Evolutionary conservation across 2,888 invertebrate species (phyloP).

Genomic region (Physocephala rufipes): DNA sequence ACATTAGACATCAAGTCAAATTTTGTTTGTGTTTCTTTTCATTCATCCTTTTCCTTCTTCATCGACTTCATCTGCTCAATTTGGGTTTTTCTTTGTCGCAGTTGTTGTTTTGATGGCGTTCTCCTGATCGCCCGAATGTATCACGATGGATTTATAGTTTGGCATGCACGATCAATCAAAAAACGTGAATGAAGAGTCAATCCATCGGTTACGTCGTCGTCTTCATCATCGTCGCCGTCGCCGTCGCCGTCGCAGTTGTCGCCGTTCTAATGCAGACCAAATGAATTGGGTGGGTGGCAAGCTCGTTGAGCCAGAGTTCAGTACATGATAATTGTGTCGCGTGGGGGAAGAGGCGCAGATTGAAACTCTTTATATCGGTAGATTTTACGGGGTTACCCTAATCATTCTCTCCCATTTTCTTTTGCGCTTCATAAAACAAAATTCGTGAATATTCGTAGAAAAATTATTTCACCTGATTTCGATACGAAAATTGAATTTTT

Average conservation of each 20-base stretch:
- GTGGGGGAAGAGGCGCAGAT: neutral
- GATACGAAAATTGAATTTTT: slow-evolving; percentile 14
- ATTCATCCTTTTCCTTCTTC: slow-evolving; percentile 14
- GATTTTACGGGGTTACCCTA: neutral
- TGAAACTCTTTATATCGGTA: too few species aligned
- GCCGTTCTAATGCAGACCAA: slow-evolving; percentile 11
- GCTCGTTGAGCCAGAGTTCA: neutral
- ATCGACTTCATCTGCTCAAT: slow-evolving; percentile 19
- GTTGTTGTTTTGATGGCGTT: slow-evolving; percentile 35
- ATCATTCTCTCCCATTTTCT: neutral
- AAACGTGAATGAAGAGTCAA: slow-evolving; percentile 45
- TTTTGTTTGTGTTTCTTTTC: slow-evolving; percentile 19
- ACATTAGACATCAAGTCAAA: slow-evolving; percentile 18
- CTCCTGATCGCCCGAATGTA: slow-evolving; percentile 66
- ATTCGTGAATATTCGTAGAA: slow-evolving; percentile 56
- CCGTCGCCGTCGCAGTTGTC: too few species aligned
- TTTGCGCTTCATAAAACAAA: neutral
- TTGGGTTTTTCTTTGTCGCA: slow-evolving; percentile 25
- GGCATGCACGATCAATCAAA: slow-evolving; percentile 67
- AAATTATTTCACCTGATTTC: slow-evolving; percentile 67
- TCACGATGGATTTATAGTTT: slow-evolving; percentile 67
- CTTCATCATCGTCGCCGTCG: neutral
- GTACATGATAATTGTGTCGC: too few species aligned
- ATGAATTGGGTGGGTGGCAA: slow-evolving; percentile 18
- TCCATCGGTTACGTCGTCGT: neutral